These are phyloP conservation scores for Hypanus sabinus DNA, from an alignment of 2,113 vertebrate species.

Conservation along the genomic window DNA sequence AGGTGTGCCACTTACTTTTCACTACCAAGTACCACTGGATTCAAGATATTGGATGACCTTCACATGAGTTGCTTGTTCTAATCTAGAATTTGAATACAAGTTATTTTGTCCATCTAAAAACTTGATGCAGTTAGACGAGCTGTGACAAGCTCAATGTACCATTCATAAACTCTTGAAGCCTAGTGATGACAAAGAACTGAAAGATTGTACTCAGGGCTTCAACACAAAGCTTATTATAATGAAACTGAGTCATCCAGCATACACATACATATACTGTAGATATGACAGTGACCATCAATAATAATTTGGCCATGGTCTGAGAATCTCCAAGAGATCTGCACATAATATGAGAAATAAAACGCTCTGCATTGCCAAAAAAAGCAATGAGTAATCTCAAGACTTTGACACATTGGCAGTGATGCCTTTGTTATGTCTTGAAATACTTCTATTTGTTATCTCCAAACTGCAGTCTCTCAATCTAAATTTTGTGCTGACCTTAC, in stretches of 20 bases:
- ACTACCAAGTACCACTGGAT: no score
- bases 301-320: conserved; percentile 11
- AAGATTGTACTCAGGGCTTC: background rate
- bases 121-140: background rate
- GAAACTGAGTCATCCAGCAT: background rate
- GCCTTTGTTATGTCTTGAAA: background rate
- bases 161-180: background rate
- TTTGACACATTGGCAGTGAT: background rate
- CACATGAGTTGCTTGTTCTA: background rate
- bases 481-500: background rate
- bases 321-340: background rate
- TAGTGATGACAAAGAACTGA: conserved; percentile 20
- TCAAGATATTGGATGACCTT: no score
- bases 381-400: conserved; percentile 26
- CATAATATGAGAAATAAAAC: background rate
- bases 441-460: background rate
- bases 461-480: background rate
- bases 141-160: background rate
- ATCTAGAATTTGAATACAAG: background rate
- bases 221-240: background rate
- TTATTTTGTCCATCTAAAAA: background rate
- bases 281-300: conserved; percentile 2
- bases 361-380: conserved; percentile 5
- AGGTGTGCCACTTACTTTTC: no score
- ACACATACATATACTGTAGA: background rate